These are phyloP conservation scores for Patella vulgata DNA, from an alignment of 1,140 invertebrate species.

Conservation along the genomic window DNA sequence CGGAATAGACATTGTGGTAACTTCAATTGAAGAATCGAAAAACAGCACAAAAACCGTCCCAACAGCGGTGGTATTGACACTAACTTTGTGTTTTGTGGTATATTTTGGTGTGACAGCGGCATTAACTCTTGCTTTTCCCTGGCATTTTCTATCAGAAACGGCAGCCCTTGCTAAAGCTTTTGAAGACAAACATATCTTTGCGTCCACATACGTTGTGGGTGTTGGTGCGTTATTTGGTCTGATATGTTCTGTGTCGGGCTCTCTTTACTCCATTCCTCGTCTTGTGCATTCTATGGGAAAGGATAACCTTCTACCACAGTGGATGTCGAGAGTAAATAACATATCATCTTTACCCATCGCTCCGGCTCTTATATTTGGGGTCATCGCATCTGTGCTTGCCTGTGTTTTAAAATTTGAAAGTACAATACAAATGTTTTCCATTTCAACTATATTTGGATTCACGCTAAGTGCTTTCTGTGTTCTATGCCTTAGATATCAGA, in stretches of 20 bases:
- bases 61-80: constrained; percentile 49
- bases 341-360: constrained; percentile 72
- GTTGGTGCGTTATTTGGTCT: constrained; percentile 59
- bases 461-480: constrained; percentile 88
- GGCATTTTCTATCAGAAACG: constrained; percentile 41
- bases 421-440: constrained; percentile 87
- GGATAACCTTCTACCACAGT: constrained; percentile 90
- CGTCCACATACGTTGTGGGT: constrained; percentile 55
- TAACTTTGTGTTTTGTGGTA: constrained; percentile 46
- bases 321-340: constrained; percentile 67
- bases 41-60: constrained; percentile 53
- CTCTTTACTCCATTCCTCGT: constrained; percentile 94
- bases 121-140: constrained; percentile 57
- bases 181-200: constrained; percentile 45
- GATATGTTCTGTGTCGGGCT: constrained; percentile 77
- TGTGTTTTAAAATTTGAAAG: constrained; percentile 86
- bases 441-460: constrained; percentile 87
- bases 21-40: constrained; percentile 75
- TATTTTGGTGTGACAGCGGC: constrained; percentile 54
- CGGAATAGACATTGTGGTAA: constrained; percentile 74
- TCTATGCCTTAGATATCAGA: constrained; percentile 73
- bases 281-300: constrained; percentile 92
- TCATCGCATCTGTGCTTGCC: constrained; percentile 76
- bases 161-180: constrained; percentile 44
- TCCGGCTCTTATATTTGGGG: constrained; percentile 81